Conservation (phyloP, 2,113 vertebrate genomes). For the Anarrhichthys ocellatus region DNA sequence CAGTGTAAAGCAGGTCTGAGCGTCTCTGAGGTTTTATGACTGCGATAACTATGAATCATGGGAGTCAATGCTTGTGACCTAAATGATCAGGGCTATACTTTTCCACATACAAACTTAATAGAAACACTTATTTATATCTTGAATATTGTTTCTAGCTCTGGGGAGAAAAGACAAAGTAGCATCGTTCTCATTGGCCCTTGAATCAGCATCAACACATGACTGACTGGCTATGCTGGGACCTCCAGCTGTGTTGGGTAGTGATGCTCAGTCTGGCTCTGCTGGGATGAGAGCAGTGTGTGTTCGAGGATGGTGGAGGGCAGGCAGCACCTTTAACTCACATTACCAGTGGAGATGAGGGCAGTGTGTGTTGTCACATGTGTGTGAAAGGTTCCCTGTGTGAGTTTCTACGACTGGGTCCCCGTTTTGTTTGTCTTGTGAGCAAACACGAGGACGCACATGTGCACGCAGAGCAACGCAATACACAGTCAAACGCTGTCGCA, state of each 20-base stretch:
- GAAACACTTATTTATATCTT: too few relatives aligned
- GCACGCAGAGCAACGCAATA: not conserved
- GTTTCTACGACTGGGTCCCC: not conserved
- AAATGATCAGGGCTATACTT: too few relatives aligned
- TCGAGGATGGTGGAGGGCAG: not conserved
- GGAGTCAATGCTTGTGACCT: too few relatives aligned
- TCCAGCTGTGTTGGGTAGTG: constrained; percentile 10
- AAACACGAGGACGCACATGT: not conserved
- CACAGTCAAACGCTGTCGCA: not conserved
- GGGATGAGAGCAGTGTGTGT: constrained; percentile 13
- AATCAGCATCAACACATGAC: not conserved
- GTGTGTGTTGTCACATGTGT: constrained; percentile 18
- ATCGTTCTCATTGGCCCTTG: not conserved
- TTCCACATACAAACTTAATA: too few relatives aligned
- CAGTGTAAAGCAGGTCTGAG: too few relatives aligned
- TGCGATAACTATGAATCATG: too few relatives aligned
- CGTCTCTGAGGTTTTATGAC: too few relatives aligned
- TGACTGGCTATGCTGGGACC: not conserved
- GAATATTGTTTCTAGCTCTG: too few relatives aligned
- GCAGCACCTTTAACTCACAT: constrained; percentile 19
- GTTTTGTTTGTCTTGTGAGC: not conserved
- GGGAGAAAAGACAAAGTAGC: too few relatives aligned
- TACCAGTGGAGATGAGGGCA: constrained; percentile 1
- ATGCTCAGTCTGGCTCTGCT: constrained; percentile 22
- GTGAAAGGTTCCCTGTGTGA: not conserved